These are phyloP conservation scores for Isoperla grammatica DNA, from an alignment of 2,888 invertebrate species.

Conservation along the genomic window DNA sequence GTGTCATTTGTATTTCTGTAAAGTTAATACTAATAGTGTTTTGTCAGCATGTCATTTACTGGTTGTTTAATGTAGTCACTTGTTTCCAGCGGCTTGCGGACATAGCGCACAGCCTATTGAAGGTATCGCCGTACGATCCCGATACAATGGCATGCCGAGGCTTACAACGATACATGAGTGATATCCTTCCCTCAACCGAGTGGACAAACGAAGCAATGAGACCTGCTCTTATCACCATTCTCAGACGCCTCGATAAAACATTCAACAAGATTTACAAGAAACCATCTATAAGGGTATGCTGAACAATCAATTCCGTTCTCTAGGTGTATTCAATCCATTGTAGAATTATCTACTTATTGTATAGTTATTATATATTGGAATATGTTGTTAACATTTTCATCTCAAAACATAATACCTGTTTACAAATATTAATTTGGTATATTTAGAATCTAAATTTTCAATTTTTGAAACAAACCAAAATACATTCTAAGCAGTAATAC, in stretches of 20 bases:
- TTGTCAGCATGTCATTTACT: too few relatives aligned
- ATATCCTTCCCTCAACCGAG: slow-evolving; percentile 89
- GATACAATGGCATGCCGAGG: slow-evolving; percentile 95
- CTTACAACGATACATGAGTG: slow-evolving; percentile 86
- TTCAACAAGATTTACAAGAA: slow-evolving; percentile 97
- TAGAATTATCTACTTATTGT: background rate
- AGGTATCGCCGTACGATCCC: slow-evolving; percentile 97
- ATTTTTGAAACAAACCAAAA: too few relatives aligned
- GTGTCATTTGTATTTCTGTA: too few relatives aligned
- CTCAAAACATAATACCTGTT: too few relatives aligned
- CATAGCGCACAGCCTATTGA: slow-evolving; percentile 92
- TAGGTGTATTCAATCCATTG: background rate
- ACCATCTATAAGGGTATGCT: slow-evolving; percentile 69
- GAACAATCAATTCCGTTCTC: background rate
- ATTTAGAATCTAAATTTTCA: too few relatives aligned
- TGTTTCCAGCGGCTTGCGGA: slow-evolving; percentile 79
- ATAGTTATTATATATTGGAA: too few relatives aligned
- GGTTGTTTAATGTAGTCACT: too few relatives aligned
- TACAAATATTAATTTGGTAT: too few relatives aligned
- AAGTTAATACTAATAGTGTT: too few relatives aligned
- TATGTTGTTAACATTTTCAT: too few relatives aligned
- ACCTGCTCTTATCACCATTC: slow-evolving; percentile 85
- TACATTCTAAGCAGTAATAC: too few relatives aligned
- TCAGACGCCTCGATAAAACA: slow-evolving; percentile 91
- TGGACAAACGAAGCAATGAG: slow-evolving; percentile 92